Base-by-base conservation (phyloP, 2,797 vertebrate genomes). In the Peromyscus aztecus region DNA sequence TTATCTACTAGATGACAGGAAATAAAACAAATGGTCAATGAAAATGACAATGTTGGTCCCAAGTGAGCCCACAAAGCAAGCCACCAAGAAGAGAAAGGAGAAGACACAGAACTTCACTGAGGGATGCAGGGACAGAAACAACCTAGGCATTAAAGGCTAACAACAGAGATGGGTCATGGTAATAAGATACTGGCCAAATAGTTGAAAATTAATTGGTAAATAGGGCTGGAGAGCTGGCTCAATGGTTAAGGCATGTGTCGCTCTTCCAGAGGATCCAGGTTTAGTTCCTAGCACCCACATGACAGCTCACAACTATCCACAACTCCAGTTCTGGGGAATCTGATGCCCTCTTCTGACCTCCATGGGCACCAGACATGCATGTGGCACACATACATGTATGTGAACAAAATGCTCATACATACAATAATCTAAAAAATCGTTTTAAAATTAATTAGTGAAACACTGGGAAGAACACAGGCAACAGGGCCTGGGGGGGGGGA, bases 201-300 rank as follows among this genome's bases (percentile, higher is more conserved):
- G 43, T 88, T 94, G 92, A 90, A 93, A 94, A 65, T 85, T 46
- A 93, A 91, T 1, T 57, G 43, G 40, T 63, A 55, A 89, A 76
- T 10, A 63, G 63, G 34, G 19, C 43, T 85, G 29, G 61, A 49
- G 61, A 34, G 19, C 31, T 67, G 83, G 31, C 2, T 69, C 83
- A 69, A 24, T 14, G 19, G 63, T n/a, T 10, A 85, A 52, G 61
- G 43, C 9, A 59, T 13, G 29, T 27, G 24, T 29, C 37, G 11
- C 43, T 8, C 61, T 65, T 46, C 43, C 46, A 85, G 61, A 27
- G 31, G 43, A 46, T 14, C 46, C 21, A 14, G 2, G 19, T 69
- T 85, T 67, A n/a, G 43, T 49, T 85, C 19, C 19, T 24, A 65
- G 61, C 10, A 67, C 19, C 37, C 61, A 69, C 43, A n/a, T 9